A percentile compares a stretch with the other conserved stretches of the same genome.
Conservation (phyloP, 2,797 vertebrate species). For the Spondyliosoma cantharus region DNA sequence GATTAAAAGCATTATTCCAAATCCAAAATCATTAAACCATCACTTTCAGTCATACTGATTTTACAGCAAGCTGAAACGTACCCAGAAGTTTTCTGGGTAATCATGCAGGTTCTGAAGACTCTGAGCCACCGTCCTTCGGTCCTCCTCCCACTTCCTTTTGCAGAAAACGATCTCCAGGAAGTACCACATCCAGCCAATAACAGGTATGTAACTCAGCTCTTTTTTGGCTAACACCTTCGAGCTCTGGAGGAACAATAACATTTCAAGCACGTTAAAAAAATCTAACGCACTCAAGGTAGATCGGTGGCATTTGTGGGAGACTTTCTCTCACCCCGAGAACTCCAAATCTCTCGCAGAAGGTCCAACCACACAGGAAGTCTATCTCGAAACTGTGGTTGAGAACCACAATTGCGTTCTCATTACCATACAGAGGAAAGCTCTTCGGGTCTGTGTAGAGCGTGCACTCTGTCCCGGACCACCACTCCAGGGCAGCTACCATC, state of each 20-base stretch:
- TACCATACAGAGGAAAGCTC: conserved; percentile 87
- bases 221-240: conserved; percentile 97
- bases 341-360: conserved; percentile 94
- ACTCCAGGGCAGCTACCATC: conserved; percentile 93
- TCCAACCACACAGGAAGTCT: conserved; percentile 98
- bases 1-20: neutral
- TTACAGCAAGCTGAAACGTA: conserved; percentile 60
- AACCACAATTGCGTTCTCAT: conserved; percentile 94
- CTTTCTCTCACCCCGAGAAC: conserved; percentile 91
- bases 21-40: neutral
- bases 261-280: neutral
- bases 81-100: conserved; percentile 95
- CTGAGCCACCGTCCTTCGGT: conserved; percentile 87
- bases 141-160: conserved; percentile 96
- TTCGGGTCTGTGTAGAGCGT: conserved; percentile 91
- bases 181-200: conserved; percentile 99
- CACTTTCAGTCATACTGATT: neutral
- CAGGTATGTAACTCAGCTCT: conserved; percentile 91
- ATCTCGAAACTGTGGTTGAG: conserved; percentile 98
- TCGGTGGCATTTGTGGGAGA: neutral
- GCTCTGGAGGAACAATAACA: conserved; percentile 81
- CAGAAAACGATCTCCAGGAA: conserved; percentile 98
- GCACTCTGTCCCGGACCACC: conserved; percentile 97
- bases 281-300: neutral
- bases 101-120: conserved; percentile 90